These are phyloP conservation scores for Diplodus sargus DNA, from an alignment of 2,797 vertebrate species.

Conservation along the genomic window DNA sequence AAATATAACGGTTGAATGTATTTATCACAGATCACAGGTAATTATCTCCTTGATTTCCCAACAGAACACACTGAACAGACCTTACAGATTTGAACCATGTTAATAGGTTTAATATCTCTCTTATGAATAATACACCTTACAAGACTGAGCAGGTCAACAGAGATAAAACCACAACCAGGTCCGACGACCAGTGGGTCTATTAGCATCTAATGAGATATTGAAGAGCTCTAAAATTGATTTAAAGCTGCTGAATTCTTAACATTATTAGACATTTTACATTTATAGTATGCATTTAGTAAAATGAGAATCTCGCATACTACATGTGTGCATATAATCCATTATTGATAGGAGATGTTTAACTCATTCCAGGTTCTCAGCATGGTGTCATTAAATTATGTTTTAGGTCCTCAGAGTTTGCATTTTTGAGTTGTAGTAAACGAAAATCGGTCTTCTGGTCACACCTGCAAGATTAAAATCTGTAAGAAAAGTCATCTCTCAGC, in stretches of 20 bases:
- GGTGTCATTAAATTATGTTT: constrained; percentile 2
- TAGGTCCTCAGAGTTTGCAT: constrained; percentile 11
- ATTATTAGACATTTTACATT: neutral
- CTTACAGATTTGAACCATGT: too few species aligned
- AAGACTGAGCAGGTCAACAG: neutral
- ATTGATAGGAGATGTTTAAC: constrained; percentile 37
- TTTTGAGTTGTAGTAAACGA: neutral
- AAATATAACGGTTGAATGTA: neutral
- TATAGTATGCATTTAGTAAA: constrained; percentile 6
- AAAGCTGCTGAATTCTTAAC: neutral
- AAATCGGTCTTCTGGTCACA: neutral
- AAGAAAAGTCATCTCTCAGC: constrained; percentile 5
- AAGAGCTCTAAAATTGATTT: neutral
- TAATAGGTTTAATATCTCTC: neutral
- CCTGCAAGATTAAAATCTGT: constrained; percentile 12
- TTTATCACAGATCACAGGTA: neutral
- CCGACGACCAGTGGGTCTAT: neutral
- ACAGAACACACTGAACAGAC: neutral
- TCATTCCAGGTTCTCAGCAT: constrained; percentile 3
- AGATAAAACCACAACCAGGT: constrained; percentile 4
- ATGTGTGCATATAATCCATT: constrained; percentile 13
- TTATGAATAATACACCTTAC: neutral
- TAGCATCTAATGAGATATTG: neutral
- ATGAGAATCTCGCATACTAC: neutral
- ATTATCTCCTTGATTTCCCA: neutral